Conservation (phyloP, 2,113 vertebrate genomes). For the Lepidothrix coronata region DNA sequence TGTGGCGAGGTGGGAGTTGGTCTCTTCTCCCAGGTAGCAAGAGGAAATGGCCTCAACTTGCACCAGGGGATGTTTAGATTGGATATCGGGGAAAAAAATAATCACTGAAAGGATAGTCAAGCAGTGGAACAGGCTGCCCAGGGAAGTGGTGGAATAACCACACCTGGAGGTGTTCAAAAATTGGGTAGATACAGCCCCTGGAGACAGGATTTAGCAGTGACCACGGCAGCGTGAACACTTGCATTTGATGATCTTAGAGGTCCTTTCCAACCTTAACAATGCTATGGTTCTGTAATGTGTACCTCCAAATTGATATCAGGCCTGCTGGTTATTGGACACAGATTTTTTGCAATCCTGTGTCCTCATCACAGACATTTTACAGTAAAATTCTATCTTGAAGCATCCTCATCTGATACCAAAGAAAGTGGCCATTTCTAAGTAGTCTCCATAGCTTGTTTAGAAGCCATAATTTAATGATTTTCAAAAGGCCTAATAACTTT, state of each 20-base stretch:
- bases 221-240: neutral
- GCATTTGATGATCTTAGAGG: neutral
- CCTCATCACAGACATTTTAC: neutral
- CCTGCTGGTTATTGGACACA: neutral
- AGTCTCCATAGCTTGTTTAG: neutral
- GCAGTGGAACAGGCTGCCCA: neutral
- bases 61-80: neutral
- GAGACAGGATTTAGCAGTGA: neutral
- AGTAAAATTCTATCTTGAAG: neutral
- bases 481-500: neutral
- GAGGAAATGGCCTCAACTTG: neutral
- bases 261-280: neutral
- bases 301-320: neutral
- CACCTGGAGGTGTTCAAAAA: neutral
- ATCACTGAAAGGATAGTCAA: neutral
- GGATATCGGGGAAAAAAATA: neutral
- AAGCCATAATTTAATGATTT: neutral
- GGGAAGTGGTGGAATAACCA: neutral
- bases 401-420: neutral
- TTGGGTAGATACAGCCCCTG: fast-evolving
- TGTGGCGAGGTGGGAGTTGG: neutral
- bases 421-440: neutral
- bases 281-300: fast-evolving
- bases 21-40: neutral
- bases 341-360: neutral